Evolutionary conservation across 2,113 vertebrate species (phyloP).

Genomic region (Oreochromis niloticus): DNA sequence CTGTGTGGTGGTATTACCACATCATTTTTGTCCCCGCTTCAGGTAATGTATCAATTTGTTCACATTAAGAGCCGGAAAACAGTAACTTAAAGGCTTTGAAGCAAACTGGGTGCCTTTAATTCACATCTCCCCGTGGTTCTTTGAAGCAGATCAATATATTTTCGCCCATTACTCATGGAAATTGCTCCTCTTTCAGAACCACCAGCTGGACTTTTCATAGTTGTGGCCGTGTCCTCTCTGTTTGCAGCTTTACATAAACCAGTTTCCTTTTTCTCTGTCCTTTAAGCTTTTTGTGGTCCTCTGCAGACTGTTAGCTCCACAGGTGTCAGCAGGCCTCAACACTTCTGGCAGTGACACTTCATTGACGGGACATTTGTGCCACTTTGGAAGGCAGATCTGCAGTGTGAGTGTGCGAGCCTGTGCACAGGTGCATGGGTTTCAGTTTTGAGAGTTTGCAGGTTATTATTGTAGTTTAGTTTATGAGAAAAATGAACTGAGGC

Average conservation of each 20-base stretch:
- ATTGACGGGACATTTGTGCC: background rate
- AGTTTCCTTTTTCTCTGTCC: background rate
- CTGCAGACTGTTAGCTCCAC: slow-evolving; percentile 1
- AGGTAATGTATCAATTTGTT: slow-evolving; percentile 23
- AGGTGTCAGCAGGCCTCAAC: slow-evolving; percentile 38
- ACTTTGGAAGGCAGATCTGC: background rate
- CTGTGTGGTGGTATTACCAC: background rate
- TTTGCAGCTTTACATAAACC: slow-evolving; percentile 12
- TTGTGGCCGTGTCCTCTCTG: background rate
- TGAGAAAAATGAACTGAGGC: background rate
- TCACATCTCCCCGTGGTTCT: background rate
- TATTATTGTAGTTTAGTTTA: slow-evolving; percentile 33
- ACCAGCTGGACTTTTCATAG: background rate
- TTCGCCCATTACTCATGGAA: background rate
- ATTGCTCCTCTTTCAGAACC: background rate
- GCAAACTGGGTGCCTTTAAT: background rate
- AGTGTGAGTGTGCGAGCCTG: background rate
- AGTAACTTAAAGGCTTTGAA: background rate
- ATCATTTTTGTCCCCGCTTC: background rate
- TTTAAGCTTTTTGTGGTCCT: slow-evolving; percentile 11
- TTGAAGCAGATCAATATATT: background rate
- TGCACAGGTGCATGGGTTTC: background rate
- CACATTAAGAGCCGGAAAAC: background rate
- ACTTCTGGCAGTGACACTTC: slow-evolving; percentile 8
- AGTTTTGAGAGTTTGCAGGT: background rate